Percentiles rank a stretch among this genome's conserved stretches.
phyloP scores from a whole-genome alignment of 2,113 vertebrate genomes.

The Typhlomys cinereus region DNA sequence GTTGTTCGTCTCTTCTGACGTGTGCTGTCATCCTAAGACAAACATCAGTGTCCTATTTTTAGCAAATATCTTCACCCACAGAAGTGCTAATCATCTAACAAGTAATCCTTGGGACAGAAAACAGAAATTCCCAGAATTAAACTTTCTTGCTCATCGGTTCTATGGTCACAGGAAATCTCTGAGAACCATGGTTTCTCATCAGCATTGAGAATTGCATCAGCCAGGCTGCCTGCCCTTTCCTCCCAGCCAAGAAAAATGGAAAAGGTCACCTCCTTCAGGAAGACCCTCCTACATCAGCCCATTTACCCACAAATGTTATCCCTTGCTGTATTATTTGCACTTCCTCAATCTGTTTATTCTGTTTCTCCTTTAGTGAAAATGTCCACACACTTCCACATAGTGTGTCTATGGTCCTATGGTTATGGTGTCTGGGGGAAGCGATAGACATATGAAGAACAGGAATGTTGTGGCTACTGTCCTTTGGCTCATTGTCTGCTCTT shows the following conservation, averaged over 20 bases:
- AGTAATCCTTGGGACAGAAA: slow-evolving; percentile 60
- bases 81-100: slow-evolving; percentile 43
- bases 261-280: slow-evolving; percentile 18
- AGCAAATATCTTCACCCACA: slow-evolving; percentile 66
- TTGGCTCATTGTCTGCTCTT: background rate
- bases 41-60: slow-evolving; percentile 75
- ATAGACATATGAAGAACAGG: background rate
- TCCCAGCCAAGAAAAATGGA: slow-evolving; percentile 5
- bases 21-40: slow-evolving; percentile 66
- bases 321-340: slow-evolving; percentile 2
- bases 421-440: background rate
- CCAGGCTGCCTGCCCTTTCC: background rate
- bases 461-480: background rate
- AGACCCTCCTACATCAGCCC: background rate
- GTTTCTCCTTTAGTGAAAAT: background rate
- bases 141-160: slow-evolving; percentile 61
- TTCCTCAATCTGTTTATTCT: slow-evolving; percentile 13
- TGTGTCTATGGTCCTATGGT: background rate
- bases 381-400: background rate
- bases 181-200: slow-evolving; percentile 56
- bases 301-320: background rate
- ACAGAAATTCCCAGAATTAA: slow-evolving; percentile 69
- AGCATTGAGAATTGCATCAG: background rate
- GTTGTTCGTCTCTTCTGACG: slow-evolving; percentile 74
- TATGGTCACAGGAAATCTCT: slow-evolving; percentile 53